A percentile compares a stretch with the other conserved stretches of the same genome.
Conservation (phyloP, 2,113 vertebrate species). For the Arothron firmamentum region DNA sequence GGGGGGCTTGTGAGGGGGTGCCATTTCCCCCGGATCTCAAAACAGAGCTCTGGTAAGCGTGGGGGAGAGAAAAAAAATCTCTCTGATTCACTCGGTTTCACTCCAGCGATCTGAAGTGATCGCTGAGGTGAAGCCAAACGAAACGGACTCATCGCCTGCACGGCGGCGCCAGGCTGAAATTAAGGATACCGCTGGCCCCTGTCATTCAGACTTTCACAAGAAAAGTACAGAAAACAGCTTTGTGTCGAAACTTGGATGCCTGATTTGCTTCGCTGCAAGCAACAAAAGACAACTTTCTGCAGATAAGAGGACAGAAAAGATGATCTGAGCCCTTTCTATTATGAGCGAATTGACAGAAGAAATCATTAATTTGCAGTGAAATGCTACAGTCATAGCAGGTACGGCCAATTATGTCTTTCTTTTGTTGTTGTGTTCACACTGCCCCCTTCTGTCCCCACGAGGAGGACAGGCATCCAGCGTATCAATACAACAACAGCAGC, state of each 20-base stretch:
- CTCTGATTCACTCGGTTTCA: conserved; percentile 68
- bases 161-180: conserved; percentile 59
- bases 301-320: conserved; percentile 35
- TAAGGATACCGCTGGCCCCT: conserved; percentile 58
- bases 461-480: conserved; percentile 22
- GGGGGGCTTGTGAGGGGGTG: conserved; percentile 17
- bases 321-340: too few species aligned
- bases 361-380: not conserved
- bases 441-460: conserved; percentile 64
- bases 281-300: conserved; percentile 47
- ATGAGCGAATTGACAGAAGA: too few species aligned
- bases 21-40: conserved; percentile 39
- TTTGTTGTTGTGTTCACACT: conserved; percentile 60
- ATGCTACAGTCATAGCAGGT: not conserved
- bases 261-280: conserved; percentile 30
- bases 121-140: conserved; percentile 61
- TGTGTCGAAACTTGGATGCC: not conserved
- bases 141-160: conserved; percentile 62
- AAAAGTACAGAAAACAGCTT: conserved; percentile 40
- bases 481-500: conserved; percentile 40
- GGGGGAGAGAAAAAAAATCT: conserved; percentile 51
- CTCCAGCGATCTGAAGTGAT: conserved; percentile 56
- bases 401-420: conserved; percentile 31
- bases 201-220: conserved; percentile 62
- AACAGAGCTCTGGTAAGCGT: conserved; percentile 56